Conservation (phyloP, 2,888 invertebrate species). For the Erannis defoliaria region DNA sequence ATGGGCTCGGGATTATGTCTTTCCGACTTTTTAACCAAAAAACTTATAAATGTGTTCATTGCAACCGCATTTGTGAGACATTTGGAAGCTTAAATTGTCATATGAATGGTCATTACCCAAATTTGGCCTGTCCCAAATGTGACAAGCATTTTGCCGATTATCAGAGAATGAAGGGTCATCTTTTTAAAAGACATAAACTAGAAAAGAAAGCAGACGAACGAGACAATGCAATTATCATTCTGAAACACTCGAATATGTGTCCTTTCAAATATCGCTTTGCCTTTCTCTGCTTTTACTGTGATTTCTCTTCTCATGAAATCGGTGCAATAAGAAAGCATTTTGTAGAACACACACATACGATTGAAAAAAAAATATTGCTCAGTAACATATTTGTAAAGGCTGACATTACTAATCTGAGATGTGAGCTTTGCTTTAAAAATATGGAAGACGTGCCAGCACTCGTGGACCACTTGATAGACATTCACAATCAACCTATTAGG, state of each 20-base stretch:
- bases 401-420: conserved; percentile 17
- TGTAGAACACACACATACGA: neutral
- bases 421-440: conserved; percentile 6
- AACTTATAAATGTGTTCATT: conserved; percentile 3
- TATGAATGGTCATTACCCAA: conserved; percentile 64
- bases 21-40: conserved; percentile 8
- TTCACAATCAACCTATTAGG: conserved; percentile 5
- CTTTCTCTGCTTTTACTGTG: conserved; percentile 4
- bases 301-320: neutral
- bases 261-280: conserved; percentile 5
- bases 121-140: conserved; percentile 61
- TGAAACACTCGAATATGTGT: neutral
- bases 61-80: conserved; percentile 1
- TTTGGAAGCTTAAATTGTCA: conserved; percentile 51
- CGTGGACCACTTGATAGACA: conserved; percentile 10
- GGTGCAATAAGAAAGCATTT: neutral
- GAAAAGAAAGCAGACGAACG: neutral
- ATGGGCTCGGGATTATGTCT: conserved; percentile 27
- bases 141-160: conserved; percentile 14
- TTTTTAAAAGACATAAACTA: neutral
- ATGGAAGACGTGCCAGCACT: conserved; percentile 3
- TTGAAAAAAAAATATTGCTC: neutral
- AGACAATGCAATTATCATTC: conserved; percentile 1
- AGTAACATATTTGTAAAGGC: conserved; percentile 11
- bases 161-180: neutral